Base-by-base conservation (phyloP, 2,797 vertebrate species). In the Mus spretus region DNA sequence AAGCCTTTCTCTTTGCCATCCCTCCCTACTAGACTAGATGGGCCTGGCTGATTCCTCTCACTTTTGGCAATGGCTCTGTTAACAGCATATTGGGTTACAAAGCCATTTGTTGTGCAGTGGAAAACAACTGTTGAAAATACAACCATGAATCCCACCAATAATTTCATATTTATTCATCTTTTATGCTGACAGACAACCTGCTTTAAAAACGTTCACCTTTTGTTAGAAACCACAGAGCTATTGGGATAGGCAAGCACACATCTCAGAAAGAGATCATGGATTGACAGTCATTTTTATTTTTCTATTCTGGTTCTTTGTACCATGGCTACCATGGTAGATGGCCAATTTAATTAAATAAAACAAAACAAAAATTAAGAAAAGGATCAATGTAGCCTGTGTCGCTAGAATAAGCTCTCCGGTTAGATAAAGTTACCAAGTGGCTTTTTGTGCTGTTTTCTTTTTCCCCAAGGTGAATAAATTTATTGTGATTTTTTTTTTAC, bases 1-100 rank as follows among this genome's bases (percentile, higher is more conserved):
- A 72, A 19, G 12, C 22, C 70, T 37, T 67, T 61, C 72, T 79
- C 65, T 13, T 61, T 14, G 1, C 24, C 63, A 50, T 47, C 55
- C 65, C 55, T 57, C 59, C 34, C 13, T 50, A 61, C 90, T 63
- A 92, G 87, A 83, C 78, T 50, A 63, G 75, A 50, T 1, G 53
- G 89, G 82, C 90, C 57, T 87, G 85, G 61, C 75, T 95, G 97
- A 86, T 19, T 96, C 65, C 88, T 92, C 34, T 24, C 15, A 2
- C 77, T 86, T 78, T 93, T 94, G 82, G 88, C 74, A 65, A 55
- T 74, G 47, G 50, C 83, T 86, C 82, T 81, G 74, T 84, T 91
- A 97, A 95, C 84, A 83, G 55, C 94, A 74, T 89, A 93, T 84
- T 90, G 89, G 82, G 65, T 97, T 97, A 94, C 95, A 92, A 74